These are phyloP conservation scores for Prunella fulvescens DNA, from an alignment of 2,113 vertebrate genomes.

Conservation along the genomic window DNA sequence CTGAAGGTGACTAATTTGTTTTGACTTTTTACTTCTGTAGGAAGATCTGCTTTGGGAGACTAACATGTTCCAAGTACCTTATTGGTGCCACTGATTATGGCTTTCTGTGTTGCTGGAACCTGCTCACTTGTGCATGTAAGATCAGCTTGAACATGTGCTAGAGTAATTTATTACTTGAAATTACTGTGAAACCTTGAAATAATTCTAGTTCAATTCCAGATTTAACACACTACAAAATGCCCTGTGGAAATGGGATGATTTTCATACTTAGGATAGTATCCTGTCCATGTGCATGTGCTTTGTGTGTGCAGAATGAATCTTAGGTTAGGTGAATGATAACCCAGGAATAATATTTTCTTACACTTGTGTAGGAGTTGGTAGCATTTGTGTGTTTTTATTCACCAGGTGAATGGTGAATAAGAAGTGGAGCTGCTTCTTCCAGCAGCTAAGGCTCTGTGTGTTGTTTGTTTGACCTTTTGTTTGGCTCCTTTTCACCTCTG, in stretches of 20 bases:
- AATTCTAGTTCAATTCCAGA: neutral
- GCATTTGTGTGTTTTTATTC: neutral
- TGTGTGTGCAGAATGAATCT: neutral
- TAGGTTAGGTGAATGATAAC: neutral
- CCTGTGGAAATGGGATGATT: neutral
- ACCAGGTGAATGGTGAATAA: neutral
- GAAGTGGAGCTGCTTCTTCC: neutral
- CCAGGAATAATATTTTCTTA: neutral
- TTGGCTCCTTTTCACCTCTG: neutral
- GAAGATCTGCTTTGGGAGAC: slow-evolving; percentile 89
- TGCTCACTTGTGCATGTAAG: slow-evolving; percentile 91
- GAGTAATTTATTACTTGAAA: neutral
- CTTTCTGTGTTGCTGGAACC: slow-evolving; percentile 94
- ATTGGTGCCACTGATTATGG: slow-evolving; percentile 80
- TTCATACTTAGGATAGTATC: neutral
- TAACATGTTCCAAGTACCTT: slow-evolving; percentile 91
- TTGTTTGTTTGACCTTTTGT: neutral
- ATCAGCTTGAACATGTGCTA: neutral
- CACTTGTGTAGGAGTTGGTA: neutral
- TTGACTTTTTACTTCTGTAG: slow-evolving; percentile 69
- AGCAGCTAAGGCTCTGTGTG: neutral
- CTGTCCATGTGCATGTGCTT: neutral
- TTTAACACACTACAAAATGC: neutral
- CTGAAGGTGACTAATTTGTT: neutral
- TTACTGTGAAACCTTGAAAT: neutral